Evolutionary conservation across 1,140 invertebrate species (phyloP).

Genomic region (Oncopeltus fasciatus): DNA sequence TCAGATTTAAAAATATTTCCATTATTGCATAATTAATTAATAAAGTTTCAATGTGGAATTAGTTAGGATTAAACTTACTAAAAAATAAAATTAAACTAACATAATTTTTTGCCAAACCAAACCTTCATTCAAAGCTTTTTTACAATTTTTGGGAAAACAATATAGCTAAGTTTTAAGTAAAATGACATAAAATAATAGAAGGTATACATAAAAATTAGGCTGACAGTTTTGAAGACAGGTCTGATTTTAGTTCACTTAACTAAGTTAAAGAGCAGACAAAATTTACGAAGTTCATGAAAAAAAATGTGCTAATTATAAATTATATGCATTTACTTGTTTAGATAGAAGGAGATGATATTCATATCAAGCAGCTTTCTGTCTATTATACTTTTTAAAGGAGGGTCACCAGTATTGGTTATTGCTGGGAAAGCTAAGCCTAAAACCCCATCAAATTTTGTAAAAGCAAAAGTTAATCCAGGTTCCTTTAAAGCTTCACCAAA

Average conservation of each 20-base stretch:
- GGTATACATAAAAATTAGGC: neutral
- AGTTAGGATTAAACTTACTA: no score
- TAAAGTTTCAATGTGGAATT: no score
- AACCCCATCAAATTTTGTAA: constrained; percentile 50
- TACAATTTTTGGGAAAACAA: no score
- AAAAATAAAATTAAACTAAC: no score
- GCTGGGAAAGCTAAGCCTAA: constrained; percentile 40
- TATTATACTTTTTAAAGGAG: constrained; percentile 48
- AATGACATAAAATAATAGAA: no score
- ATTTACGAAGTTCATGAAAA: neutral
- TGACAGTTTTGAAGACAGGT: neutral
- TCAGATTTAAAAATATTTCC: no score
- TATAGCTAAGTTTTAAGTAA: no score
- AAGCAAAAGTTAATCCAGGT: constrained; percentile 35
- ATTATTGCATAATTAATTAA: no score
- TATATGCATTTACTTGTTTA: constrained; percentile 36
- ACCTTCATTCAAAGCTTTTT: no score
- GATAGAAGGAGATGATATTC: constrained; percentile 49
- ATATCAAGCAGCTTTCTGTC: constrained; percentile 35
- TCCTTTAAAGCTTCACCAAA: constrained; percentile 49
- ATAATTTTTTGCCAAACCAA: no score
- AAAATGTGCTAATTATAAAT: neutral
- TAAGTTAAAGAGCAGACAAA: neutral
- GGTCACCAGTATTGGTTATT: constrained; percentile 41
- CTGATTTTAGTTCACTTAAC: neutral